Evolutionary conservation across 2,113 vertebrate genomes (phyloP), one percentile per base, ranked within the genome.

Genomic region (Nematolebias whitei): DNA sequence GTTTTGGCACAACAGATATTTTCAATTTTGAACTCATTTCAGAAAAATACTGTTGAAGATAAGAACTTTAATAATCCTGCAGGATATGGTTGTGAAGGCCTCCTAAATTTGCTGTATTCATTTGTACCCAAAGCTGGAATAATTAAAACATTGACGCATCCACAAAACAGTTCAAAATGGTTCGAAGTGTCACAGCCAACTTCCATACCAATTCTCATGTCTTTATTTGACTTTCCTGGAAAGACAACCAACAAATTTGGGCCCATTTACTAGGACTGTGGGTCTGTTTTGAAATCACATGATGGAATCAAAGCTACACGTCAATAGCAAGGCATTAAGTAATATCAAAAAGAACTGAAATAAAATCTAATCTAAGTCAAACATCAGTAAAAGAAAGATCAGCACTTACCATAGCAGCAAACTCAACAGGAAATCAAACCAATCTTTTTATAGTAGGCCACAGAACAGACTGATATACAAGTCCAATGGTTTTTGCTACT

Each of bases 401-500:
- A n/a, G 13, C 16, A 88, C 90, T 85, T 38, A 93, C 92, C 90
- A 93, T 93, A 7, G 51, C 48, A 69, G 22, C 57, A 56, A 73
- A 52, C 19, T 45, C 52, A 54, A 43, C 57, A 44, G 64, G 2
- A 49, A 53, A 39, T 2, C 39, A n/a, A 41, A 40, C 0, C n/a
- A 63, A 68, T 57, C 24, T 45, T 18, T 63, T 72, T 54, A 20
- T 16, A 40, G 23, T 16, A 2, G 29, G 50, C 56, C 59, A 23
- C 51, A 10, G 52, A 44, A 64, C 63, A 41, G 29, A 13, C 23
- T 50, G 48, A 43, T 51, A 61, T 71, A 71, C 48, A 70, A 74
- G 51, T 11, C 64, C 50, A 38, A 49, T 4, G 39, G n/a, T 58
- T 50, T 58, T 52, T 35, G 39, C 55, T 26, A 19, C 77, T 35